phyloP scores from a whole-genome alignment of 2,113 vertebrate species.

The Platysteira castanea region DNA sequence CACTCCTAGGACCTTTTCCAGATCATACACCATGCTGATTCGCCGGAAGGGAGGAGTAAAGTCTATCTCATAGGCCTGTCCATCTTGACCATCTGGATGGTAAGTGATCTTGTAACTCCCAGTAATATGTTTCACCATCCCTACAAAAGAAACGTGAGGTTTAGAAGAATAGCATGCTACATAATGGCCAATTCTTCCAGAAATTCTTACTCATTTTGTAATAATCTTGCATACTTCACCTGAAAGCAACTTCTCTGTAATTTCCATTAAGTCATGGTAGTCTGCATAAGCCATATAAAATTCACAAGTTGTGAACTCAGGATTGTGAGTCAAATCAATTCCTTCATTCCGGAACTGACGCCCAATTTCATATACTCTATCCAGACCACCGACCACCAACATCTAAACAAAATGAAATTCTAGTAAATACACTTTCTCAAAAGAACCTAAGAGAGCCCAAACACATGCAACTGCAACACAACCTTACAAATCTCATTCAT shows the following conservation, averaged over 20 bases:
- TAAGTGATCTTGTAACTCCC: conserved; percentile 89
- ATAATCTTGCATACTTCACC: conserved; percentile 67
- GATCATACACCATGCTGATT: conserved; percentile 87
- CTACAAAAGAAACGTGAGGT: conserved; percentile 63
- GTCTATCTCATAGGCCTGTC: conserved; percentile 85
- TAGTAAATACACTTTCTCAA: neutral
- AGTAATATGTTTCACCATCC: conserved; percentile 93
- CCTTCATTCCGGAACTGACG: conserved; percentile 98
- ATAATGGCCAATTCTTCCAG: neutral
- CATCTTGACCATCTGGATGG: conserved; percentile 92
- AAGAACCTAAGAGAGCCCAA: neutral
- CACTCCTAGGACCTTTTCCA: conserved; percentile 86
- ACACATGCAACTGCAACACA: neutral
- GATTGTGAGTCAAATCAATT: conserved; percentile 97
- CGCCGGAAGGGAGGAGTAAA: conserved; percentile 94
- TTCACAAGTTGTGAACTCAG: conserved; percentile 98
- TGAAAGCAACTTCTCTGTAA: conserved; percentile 93
- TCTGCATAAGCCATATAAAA: conserved; percentile 99
- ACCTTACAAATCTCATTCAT: neutral
- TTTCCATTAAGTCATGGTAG: conserved; percentile 94
- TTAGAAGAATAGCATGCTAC: neutral
- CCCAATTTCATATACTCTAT: conserved; percentile 95
- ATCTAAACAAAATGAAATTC: conserved; percentile 75
- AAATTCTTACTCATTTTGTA: neutral
- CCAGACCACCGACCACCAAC: conserved; percentile 94